phyloP scores from a whole-genome alignment of 2,113 vertebrate genomes.

The Albula goreensis region DNA sequence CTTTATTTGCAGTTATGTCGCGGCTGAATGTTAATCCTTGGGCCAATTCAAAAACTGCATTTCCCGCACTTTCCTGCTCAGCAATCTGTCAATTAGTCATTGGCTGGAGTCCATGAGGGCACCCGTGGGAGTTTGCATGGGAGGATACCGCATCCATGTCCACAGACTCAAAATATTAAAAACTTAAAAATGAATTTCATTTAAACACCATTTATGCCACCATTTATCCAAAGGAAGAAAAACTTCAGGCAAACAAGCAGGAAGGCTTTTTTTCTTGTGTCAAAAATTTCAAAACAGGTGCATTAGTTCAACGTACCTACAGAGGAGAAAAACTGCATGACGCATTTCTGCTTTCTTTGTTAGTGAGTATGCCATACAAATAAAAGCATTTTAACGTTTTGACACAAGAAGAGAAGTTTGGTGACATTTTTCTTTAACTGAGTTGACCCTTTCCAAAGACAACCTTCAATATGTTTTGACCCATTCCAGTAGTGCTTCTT shows the following conservation, averaged over 20 bases:
- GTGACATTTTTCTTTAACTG: no score
- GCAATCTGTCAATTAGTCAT: slow-evolving; percentile 11
- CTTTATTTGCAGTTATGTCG: background rate
- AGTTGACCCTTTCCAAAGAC: no score
- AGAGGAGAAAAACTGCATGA: background rate
- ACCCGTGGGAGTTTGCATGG: background rate
- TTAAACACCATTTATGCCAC: background rate
- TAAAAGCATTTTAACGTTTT: no score
- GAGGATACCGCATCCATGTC: background rate
- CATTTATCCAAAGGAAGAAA: background rate
- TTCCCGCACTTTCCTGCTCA: background rate
- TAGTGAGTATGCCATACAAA: no score
- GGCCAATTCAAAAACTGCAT: background rate
- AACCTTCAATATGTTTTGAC: no score
- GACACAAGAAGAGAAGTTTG: no score
- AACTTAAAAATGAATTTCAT: background rate
- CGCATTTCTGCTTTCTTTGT: no score
- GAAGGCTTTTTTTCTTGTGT: no score
- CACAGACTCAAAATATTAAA: background rate
- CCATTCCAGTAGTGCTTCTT: no score
- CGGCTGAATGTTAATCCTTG: background rate
- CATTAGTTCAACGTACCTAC: background rate
- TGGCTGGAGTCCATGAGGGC: background rate
- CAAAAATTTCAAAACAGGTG: background rate
- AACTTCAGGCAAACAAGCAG: no score